A percentile compares a stretch with the other conserved stretches of the same genome.
phyloP scores from a whole-genome alignment of 2,888 invertebrate species.

The Pasiphila rectangulata region DNA sequence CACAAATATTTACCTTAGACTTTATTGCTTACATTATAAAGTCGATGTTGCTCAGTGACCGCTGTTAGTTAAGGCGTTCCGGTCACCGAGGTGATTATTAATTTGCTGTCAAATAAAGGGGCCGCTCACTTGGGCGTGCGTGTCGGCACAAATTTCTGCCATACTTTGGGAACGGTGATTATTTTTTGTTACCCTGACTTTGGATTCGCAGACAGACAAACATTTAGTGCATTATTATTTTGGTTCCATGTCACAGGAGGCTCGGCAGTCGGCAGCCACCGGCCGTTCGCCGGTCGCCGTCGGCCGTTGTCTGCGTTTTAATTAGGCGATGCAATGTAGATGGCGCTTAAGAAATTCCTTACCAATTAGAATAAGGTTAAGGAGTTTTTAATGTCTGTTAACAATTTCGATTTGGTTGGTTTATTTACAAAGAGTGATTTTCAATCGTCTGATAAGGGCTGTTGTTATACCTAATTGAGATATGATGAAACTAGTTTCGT shows the following conservation, averaged over 20 bases:
- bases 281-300: conserved; percentile 18
- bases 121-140: conserved; percentile 80
- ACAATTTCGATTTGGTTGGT: not conserved
- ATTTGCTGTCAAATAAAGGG: conserved; percentile 82
- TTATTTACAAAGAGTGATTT: no score
- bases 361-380: conserved; percentile 2
- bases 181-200: conserved; percentile 73
- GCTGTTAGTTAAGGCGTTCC: conserved; percentile 64
- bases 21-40: conserved; percentile 65
- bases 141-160: conserved; percentile 80
- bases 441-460: no score
- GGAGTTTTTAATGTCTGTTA: not conserved
- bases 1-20: conserved; percentile 63
- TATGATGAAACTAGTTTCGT: no score
- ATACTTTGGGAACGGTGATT: conserved; percentile 78
- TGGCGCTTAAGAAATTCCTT: conserved; percentile 41
- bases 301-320: conserved; percentile 46
- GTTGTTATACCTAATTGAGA: no score
- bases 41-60: conserved; percentile 60
- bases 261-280: conserved; percentile 36
- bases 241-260: conserved; percentile 51
- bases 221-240: conserved; percentile 65
- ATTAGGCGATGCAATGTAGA: conserved; percentile 48
- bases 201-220: conserved; percentile 75
- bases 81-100: conserved; percentile 70